These are phyloP conservation scores for Chunga burmeisteri DNA, from an alignment of 2,113 vertebrate species.

Conservation along the genomic window DNA sequence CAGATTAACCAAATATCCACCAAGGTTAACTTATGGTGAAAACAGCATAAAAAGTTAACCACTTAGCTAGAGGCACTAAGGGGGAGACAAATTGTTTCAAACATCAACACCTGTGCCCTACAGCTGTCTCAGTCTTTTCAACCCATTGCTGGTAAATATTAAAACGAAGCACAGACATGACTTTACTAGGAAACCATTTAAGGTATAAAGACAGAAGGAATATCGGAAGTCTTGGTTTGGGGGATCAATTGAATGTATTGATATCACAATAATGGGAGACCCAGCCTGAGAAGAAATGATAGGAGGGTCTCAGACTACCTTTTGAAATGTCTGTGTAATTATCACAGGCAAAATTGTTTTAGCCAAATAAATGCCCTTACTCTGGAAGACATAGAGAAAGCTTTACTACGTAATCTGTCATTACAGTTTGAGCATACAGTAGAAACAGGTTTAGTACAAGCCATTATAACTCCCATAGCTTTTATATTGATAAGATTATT, in stretches of 20 bases:
- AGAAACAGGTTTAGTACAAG: neutral
- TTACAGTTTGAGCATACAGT: neutral
- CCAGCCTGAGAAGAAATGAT: neutral
- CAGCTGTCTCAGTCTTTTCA: conserved; percentile 28
- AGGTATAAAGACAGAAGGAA: neutral
- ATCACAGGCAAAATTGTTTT: neutral
- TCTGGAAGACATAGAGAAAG: neutral
- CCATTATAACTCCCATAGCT: neutral
- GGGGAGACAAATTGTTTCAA: conserved; percentile 11
- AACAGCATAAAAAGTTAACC: neutral
- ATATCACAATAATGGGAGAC: neutral
- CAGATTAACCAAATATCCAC: neutral
- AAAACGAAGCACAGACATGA: neutral
- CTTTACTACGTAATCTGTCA: neutral
- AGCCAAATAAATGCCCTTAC: neutral
- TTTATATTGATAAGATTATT: neutral
- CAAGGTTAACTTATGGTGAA: neutral
- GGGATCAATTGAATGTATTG: neutral
- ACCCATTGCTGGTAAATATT: neutral
- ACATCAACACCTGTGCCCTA: conserved; percentile 23
- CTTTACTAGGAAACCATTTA: neutral
- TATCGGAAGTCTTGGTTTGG: neutral
- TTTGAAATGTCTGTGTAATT: neutral
- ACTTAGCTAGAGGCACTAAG: neutral
- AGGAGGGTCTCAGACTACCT: neutral